Percentiles rank a stretch among this genome's conserved stretches.
phyloP scores from a whole-genome alignment of 2,888 invertebrate species.

The Agrotis exclamationis region DNA sequence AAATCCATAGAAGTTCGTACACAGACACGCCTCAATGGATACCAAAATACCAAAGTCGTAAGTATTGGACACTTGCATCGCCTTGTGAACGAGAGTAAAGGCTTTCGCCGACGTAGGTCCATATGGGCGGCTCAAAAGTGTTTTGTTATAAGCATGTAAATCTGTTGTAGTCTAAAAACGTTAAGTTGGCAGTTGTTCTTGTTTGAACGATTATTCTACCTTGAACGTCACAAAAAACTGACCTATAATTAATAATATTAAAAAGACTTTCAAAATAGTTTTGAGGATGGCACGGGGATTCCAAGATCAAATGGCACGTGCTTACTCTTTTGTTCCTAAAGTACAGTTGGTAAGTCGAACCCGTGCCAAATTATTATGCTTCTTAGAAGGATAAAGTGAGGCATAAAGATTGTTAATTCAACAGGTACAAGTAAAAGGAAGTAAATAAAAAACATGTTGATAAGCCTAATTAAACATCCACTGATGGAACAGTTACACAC shows the following conservation, averaged over 20 bases:
- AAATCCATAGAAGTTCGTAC: too few relatives aligned
- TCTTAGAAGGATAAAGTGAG: not conserved
- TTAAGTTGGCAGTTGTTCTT: not conserved
- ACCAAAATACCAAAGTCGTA: too few relatives aligned
- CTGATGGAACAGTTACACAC: too few relatives aligned
- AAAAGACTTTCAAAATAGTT: not conserved
- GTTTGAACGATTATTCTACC: not conserved
- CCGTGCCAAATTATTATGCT: not conserved
- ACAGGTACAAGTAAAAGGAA: not conserved
- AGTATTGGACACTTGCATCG: too few relatives aligned
- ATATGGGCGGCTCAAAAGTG: not conserved
- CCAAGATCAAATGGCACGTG: not conserved
- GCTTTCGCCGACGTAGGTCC: not conserved
- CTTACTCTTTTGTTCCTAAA: constrained; percentile 8
- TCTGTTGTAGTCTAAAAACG: not conserved
- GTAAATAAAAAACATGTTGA: not conserved
- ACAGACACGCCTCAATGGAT: too few relatives aligned
- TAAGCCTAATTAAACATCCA: too few relatives aligned
- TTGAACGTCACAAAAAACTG: not conserved
- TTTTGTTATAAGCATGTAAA: not conserved
- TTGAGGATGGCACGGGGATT: not conserved
- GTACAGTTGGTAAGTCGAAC: not conserved
- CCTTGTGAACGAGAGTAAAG: too few relatives aligned
- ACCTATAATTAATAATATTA: not conserved
- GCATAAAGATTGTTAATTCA: too few relatives aligned